Evolutionary conservation across 2,888 invertebrate species (phyloP).

Genomic region (Proisotoma minuta): DNA sequence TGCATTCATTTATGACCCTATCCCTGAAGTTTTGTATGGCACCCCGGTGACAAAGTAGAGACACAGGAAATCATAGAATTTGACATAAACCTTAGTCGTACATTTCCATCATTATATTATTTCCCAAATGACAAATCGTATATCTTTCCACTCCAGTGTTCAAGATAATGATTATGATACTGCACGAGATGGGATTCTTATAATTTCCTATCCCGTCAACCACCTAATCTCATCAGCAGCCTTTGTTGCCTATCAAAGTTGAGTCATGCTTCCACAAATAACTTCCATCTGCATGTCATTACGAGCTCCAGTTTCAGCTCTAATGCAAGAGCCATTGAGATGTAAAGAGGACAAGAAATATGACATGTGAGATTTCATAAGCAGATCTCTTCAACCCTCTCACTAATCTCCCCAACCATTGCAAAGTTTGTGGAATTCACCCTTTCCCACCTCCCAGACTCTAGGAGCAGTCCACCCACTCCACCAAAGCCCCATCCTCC

Average conservation of each 20-base stretch:
- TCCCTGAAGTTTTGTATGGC: no score
- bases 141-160: constrained; percentile 14
- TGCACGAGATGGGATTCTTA: background rate
- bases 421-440: constrained; percentile 1
- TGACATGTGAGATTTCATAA: constrained; percentile 6
- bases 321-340: constrained; percentile 3
- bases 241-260: no score
- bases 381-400: constrained; percentile 1
- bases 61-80: no score
- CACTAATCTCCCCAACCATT: background rate
- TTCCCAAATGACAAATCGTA: constrained; percentile 1
- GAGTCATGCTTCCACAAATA: no score
- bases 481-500: no score
- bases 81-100: background rate
- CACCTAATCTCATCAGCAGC: no score
- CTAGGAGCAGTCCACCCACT: constrained; percentile 12
- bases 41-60: no score
- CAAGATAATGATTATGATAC: constrained; percentile 13
- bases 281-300: constrained; percentile 6
- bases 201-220: no score
- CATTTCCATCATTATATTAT: no score
- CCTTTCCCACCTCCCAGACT: constrained; percentile 13
- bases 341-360: constrained; percentile 6
- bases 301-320: background rate
- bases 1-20: no score